These are phyloP conservation scores for Anthonomus grandis DNA, from an alignment of 1,140 invertebrate species.

Conservation along the genomic window DNA sequence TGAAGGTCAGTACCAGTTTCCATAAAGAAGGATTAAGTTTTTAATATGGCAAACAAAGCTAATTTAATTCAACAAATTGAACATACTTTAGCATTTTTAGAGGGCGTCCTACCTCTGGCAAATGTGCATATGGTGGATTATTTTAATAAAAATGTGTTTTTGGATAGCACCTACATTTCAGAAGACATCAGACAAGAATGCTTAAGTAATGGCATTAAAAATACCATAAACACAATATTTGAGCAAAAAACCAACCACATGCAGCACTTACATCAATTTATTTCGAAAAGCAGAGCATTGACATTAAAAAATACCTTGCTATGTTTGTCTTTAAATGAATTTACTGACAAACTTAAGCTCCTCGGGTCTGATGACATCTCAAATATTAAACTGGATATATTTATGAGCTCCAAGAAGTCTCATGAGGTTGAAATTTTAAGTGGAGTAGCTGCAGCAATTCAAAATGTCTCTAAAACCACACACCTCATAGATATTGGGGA, in stretches of 20 bases:
- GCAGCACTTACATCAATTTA: constrained; percentile 39
- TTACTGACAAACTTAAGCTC: constrained; percentile 49
- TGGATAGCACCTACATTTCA: constrained; percentile 53
- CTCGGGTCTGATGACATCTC: constrained; percentile 33
- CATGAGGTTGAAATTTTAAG: constrained; percentile 72
- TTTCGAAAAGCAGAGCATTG: constrained; percentile 41
- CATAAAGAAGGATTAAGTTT: constrained; percentile 55
- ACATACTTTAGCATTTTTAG: constrained; percentile 55
- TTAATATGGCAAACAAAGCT: constrained; percentile 35
- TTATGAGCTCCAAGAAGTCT: constrained; percentile 77
- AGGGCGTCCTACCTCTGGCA: constrained; percentile 58
- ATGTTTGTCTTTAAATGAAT: constrained; percentile 46
- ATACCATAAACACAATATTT: constrained; percentile 50
- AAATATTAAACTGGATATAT: constrained; percentile 52
- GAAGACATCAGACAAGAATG: constrained; percentile 55
- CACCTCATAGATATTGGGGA: constrained; percentile 80
- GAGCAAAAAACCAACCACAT: constrained; percentile 28
- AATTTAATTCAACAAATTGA: constrained; percentile 52
- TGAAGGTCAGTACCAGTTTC: constrained; percentile 57
- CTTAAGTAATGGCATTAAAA: constrained; percentile 45
- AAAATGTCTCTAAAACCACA: constrained; percentile 42
- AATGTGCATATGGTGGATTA: constrained; percentile 81
- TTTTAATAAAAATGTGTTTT: constrained; percentile 69
- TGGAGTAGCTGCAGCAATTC: constrained; percentile 38
- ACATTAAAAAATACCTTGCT: constrained; percentile 47